phyloP scores from a whole-genome alignment of 2,888 invertebrate species.

The Raillietiella orientalis region DNA sequence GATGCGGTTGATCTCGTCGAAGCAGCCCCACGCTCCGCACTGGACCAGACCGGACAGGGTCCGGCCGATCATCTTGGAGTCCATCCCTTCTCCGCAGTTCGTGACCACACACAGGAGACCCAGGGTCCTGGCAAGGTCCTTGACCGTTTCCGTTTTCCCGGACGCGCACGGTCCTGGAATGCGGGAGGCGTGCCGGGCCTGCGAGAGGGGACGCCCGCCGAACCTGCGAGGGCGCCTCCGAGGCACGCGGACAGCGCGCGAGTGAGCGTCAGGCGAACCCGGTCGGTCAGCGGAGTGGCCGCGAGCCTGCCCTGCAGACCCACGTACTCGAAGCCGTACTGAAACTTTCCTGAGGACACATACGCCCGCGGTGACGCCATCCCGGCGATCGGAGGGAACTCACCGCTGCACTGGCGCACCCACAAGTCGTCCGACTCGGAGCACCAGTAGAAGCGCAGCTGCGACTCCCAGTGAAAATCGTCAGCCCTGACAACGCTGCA shows the following conservation, averaged over 20 bases:
- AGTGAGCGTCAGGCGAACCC: constrained; percentile 70
- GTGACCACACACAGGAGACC: constrained; percentile 44
- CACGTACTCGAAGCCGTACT: constrained; percentile 87
- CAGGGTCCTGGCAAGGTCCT: constrained; percentile 66
- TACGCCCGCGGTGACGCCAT: too few species aligned
- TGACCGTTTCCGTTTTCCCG: constrained; percentile 69
- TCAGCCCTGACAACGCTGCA: constrained; percentile 46
- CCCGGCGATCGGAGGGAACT: constrained; percentile 3
- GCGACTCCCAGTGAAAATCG: constrained; percentile 83
- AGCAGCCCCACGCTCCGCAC: constrained; percentile 62
- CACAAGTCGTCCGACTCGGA: constrained; percentile 41
- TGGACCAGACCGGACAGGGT: constrained; percentile 43
- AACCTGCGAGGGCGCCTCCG: constrained; percentile 61
- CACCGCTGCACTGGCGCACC: constrained; percentile 46
- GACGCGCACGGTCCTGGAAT: constrained; percentile 33
- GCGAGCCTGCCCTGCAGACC: constrained; percentile 66
- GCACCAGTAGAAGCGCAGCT: constrained; percentile 67
- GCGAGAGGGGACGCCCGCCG: too few species aligned
- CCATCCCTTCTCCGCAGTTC: constrained; percentile 81
- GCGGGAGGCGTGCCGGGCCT: constrained; percentile 5
- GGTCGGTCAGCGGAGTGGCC: constrained; percentile 65
- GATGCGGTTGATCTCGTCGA: constrained; percentile 70
- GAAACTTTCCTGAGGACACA: constrained; percentile 37
- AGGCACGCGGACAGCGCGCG: constrained; percentile 70
- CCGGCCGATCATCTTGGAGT: constrained; percentile 44